phyloP scores from a whole-genome alignment of 2,888 invertebrate species.

The Hirtodrosophila confusa region DNA sequence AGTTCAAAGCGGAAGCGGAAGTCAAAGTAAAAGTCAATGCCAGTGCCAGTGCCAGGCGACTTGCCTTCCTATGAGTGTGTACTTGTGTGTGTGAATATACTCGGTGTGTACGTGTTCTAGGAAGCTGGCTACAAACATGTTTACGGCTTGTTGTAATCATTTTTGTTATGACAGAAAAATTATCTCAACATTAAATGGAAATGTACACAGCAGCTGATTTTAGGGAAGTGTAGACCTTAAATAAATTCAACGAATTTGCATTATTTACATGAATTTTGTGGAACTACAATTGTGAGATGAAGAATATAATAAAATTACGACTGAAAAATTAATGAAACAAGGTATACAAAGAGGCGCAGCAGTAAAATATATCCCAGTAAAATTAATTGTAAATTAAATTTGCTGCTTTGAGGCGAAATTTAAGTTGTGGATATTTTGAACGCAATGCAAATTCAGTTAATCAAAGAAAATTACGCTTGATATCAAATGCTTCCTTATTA shows the following conservation, averaged over 20 bases:
- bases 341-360: no score
- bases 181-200: constrained; percentile 4
- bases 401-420: neutral
- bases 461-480: constrained; percentile 6
- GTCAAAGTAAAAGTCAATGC: constrained; percentile 41
- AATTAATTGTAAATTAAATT: no score
- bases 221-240: constrained; percentile 8
- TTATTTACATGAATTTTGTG: no score
- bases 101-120: neutral
- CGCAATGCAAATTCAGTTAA: neutral
- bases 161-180: constrained; percentile 16
- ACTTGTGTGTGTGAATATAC: constrained; percentile 1
- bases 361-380: no score
- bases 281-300: constrained; percentile 6
- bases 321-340: no score
- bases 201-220: constrained; percentile 16
- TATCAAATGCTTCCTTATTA: constrained; percentile 16
- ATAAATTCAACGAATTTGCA: constrained; percentile 4
- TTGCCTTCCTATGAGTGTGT: constrained; percentile 8
- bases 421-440: neutral
- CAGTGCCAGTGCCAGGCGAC: constrained; percentile 35
- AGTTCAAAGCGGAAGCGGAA: constrained; percentile 49
- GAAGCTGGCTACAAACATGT: constrained; percentile 12
- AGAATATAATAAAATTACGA: no score
- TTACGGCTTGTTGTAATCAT: constrained; percentile 20